Conservation (phyloP, 2,797 vertebrate species). For the Trachurus trachurus region DNA sequence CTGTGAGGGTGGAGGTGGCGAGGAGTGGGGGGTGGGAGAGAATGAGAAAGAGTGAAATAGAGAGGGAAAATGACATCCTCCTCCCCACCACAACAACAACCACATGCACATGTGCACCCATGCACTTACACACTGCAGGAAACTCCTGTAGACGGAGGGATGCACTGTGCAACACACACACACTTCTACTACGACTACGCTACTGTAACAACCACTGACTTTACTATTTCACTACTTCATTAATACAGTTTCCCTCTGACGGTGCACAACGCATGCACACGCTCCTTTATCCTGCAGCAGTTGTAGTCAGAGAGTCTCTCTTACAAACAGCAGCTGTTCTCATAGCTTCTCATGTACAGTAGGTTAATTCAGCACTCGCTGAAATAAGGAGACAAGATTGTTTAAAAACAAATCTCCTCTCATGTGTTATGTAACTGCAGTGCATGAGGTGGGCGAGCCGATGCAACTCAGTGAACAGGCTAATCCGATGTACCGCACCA, state of each 20-base stretch:
- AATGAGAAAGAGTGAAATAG: constrained; percentile 8
- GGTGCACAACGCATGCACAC: not conserved
- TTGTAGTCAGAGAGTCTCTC: constrained; percentile 4
- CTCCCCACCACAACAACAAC: not conserved
- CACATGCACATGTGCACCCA: constrained; percentile 30
- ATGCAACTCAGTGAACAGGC: constrained; percentile 60
- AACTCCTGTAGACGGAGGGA: not conserved
- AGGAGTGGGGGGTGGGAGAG: not conserved
- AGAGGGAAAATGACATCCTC: not conserved
- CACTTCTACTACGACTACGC: not conserved
- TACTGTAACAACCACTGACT: too few relatives aligned
- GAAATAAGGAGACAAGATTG: constrained; percentile 28
- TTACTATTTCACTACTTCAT: too few relatives aligned
- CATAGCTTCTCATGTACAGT: constrained; percentile 25
- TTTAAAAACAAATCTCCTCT: constrained; percentile 57
- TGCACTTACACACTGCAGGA: constrained; percentile 7
- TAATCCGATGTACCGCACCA: constrained; percentile 57
- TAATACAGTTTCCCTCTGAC: not conserved
- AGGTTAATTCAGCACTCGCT: constrained; percentile 46
- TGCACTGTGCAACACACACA: not conserved
- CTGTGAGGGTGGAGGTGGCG: constrained; percentile 20
- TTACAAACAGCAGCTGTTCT: constrained; percentile 38
- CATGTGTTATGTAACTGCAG: constrained; percentile 60
- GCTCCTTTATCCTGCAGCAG: constrained; percentile 10
- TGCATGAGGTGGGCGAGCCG: constrained; percentile 57